Conservation (phyloP, 1,140 invertebrate genomes). For the Bursaphelenchus mucronatus region DNA sequence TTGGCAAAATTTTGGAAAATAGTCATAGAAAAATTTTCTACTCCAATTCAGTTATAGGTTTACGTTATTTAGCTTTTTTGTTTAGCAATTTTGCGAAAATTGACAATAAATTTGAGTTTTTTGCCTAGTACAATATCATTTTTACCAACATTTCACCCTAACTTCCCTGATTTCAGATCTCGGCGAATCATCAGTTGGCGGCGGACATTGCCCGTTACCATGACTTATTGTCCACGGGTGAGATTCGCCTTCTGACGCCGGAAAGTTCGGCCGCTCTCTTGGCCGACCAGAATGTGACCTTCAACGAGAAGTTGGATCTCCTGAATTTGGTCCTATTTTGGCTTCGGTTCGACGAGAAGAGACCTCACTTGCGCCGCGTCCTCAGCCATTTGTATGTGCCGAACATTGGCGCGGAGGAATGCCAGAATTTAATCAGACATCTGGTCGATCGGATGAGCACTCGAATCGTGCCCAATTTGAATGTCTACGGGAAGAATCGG, state of each 20-base stretch:
- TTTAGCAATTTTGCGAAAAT: neutral
- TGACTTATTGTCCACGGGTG: constrained; percentile 4
- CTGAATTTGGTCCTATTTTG: constrained; percentile 11
- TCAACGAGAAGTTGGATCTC: constrained; percentile 13
- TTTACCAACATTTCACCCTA: neutral
- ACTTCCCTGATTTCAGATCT: neutral
- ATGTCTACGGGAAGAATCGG: constrained; percentile 4
- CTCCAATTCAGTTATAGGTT: neutral
- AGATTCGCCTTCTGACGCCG: constrained; percentile 3
- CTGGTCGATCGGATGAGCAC: neutral
- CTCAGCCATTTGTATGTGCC: neutral
- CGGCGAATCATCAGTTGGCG: neutral
- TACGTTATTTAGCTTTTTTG: neutral
- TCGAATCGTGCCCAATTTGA: neutral
- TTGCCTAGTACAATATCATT: too few species aligned
- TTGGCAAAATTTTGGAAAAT: too few species aligned
- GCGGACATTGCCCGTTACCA: constrained; percentile 1
- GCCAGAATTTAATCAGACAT: neutral
- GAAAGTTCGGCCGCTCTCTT: constrained; percentile 1
- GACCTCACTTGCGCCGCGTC: neutral
- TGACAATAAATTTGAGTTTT: neutral
- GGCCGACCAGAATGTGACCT: neutral
- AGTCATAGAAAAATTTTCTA: too few species aligned
- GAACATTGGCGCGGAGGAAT: neutral
- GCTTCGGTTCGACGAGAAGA: constrained; percentile 14